Evolutionary conservation across 1,140 invertebrate species (phyloP), one percentile per base, ranked within the genome.

Genomic region (Drosophila kanapiae): DNA sequence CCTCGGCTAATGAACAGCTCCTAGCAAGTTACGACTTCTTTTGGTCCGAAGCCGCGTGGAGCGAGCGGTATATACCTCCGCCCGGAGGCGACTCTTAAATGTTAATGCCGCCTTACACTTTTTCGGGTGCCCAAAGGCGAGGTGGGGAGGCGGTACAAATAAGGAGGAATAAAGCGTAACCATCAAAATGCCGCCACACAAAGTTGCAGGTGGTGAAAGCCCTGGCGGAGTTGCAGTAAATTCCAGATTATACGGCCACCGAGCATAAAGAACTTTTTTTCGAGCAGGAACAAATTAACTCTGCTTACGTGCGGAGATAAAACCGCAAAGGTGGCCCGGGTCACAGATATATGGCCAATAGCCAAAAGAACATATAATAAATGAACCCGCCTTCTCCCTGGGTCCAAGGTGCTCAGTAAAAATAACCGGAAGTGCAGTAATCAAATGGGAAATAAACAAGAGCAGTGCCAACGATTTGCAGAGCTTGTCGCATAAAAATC

Each of bases 61-160:
- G 64, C 11, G 18, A 14, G 6, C 13, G n/a, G 16, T 27, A 42
- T 33, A 53, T 43, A 56, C 33, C 68, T 72, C 31, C 29, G 53
- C 43, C 33, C 65, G 48, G 45, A 10, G 70, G 33, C 51, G 37
- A 29, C 69, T 56, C 79, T 87, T 86, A 87, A 87, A 86, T 82
- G 61, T 79, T 87, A 71, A 82, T 87, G 82, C 83, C 69, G 53
- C 75, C 83, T 82, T 69, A 74, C 69, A 42, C 16, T 45, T 43
- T 57, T 51, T 8, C 60, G 45, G 33, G 2, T 27, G 31, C 61
- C 71, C 60, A 63, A 75, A 54, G 68, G 56, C 60, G 48, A 35
- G 31, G 61, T 14, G 48, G 51, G 16, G 10, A n/a, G 35, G 42
- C 51, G 51, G 53, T 56, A 56, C 53, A 56, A 67, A 48, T 57